Conservation (phyloP, 2,888 invertebrate species). For the Mesodorylaimus sp. region DNA sequence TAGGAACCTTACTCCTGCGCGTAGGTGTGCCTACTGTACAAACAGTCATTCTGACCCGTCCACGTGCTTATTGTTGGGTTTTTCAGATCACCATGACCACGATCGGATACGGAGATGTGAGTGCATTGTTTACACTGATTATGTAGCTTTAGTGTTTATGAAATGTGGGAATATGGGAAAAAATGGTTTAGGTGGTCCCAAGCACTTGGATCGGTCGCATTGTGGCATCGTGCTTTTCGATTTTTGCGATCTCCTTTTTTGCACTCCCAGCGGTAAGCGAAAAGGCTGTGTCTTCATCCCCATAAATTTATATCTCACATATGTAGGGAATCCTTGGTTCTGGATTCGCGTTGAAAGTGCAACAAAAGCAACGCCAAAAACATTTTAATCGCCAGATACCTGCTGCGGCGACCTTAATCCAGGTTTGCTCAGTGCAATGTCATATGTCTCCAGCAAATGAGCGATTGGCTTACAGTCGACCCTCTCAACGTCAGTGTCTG, state of each 20-base stretch:
- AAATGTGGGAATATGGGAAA: not conserved
- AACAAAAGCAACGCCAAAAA: conserved; percentile 66
- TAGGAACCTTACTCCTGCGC: no score
- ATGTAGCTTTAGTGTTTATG: no score
- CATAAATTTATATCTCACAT: not conserved
- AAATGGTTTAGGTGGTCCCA: conserved; percentile 50
- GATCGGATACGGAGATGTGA: conserved; percentile 63
- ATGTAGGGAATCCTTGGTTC: conserved; percentile 62
- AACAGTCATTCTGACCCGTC: not conserved
- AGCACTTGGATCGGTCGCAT: conserved; percentile 68
- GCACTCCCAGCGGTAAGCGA: conserved; percentile 65
- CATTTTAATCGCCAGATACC: conserved; percentile 65
- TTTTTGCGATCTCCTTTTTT: conserved; percentile 68
- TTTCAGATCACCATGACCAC: conserved; percentile 59
- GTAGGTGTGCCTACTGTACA: no score
- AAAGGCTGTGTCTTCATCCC: not conserved
- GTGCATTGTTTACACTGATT: no score
- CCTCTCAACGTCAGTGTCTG: no score
- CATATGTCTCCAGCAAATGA: no score
- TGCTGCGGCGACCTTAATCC: conserved; percentile 61
- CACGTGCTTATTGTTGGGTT: not conserved
- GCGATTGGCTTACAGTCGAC: no score
- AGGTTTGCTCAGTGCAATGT: no score
- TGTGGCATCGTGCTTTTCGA: conserved; percentile 63
- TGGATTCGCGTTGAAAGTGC: conserved; percentile 64